Evolutionary conservation across 2,888 invertebrate species (phyloP), one percentile per base, ranked within the genome.

Genomic region (Platycheirus albimanus): DNA sequence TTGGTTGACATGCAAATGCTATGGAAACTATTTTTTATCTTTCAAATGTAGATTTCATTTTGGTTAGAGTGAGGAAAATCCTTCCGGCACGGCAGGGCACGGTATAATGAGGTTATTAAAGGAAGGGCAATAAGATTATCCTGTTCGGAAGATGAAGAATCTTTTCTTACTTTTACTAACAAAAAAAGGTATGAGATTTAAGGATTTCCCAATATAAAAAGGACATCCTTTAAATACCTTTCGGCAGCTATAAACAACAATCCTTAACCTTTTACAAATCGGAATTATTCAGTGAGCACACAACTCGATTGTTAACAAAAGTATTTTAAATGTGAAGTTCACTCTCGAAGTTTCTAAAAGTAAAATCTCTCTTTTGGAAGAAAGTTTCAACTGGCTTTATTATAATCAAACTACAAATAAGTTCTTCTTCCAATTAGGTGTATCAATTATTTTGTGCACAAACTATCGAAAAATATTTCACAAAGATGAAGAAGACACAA

Each of bases 1-100:
- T 76, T 28, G 47, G 64, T 66, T 81, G 52, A 76, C 76, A 76
- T 81, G 81, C 66, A 81, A 81, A 81, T 76, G 70, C 66, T 45
- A 61, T 66, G 71, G 41, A 51, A 77, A 71, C 81, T 76, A 77
- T 76, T 71, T 71, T 70, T 70, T 66, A 71, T 81, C 76, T 61
- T 58, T 66, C 51, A 61, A 64, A 64, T 66, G 58, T 51, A 52
- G 52, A 67, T 51, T 52, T 66, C 3, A 52, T 38, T 56, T 17
- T 45, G 54, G 47, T 38, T 1, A 20, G 13, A 3, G 56, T 38
- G 10, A 61, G n/a, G n/a, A n/a, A n/a, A n/a, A 30, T 61, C 61
- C n/a, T 45, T 33, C 17, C 45, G 17, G 11, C 8, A 45, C 45
- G 17, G 11, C 8, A 45, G 30, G 30, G 45, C 15, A 45, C 24